phyloP scores from a whole-genome alignment of 2,888 invertebrate species.

The Portevinia maculata region DNA sequence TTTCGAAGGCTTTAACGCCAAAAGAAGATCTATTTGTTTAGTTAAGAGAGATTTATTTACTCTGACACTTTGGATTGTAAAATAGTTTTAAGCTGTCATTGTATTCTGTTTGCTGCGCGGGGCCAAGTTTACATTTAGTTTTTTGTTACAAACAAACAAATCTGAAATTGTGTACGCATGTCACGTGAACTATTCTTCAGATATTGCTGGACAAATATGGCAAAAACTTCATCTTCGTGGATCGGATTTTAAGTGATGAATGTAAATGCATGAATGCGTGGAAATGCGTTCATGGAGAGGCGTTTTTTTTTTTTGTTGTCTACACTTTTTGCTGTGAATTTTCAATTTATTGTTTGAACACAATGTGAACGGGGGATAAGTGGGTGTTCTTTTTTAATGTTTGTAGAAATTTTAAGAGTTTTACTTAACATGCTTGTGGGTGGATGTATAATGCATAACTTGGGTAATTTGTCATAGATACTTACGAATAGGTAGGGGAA shows the following conservation, averaged over 20 bases:
- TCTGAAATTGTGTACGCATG: slow-evolving; percentile 71
- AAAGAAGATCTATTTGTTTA: slow-evolving; percentile 72
- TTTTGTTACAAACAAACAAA: slow-evolving; percentile 53
- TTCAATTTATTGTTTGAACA: slow-evolving; percentile 52
- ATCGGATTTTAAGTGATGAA: slow-evolving; percentile 63
- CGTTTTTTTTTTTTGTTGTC: not conserved
- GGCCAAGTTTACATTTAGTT: slow-evolving; percentile 25
- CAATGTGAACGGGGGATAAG: slow-evolving; percentile 53
- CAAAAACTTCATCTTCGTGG: slow-evolving; percentile 61
- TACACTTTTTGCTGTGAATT: slow-evolving; percentile 35
- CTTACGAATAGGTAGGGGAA: slow-evolving; percentile 26
- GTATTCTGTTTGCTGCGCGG: slow-evolving; percentile 25
- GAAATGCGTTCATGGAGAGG: slow-evolving; percentile 56
- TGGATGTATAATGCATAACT: slow-evolving; percentile 39
- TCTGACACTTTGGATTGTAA: slow-evolving; percentile 67
- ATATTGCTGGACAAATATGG: slow-evolving; percentile 72
- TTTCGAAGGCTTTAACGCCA: slow-evolving; percentile 66
- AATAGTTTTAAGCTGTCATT: slow-evolving; percentile 67
- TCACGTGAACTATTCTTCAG: slow-evolving; percentile 72
- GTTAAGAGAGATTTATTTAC: slow-evolving; percentile 74
- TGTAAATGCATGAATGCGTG: slow-evolving; percentile 68
- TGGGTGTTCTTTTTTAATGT: slow-evolving; percentile 43
- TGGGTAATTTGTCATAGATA: slow-evolving; percentile 62
- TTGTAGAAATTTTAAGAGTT: slow-evolving; percentile 27
- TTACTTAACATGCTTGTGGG: slow-evolving; percentile 42